Evolutionary conservation across 2,113 vertebrate species (phyloP).

Genomic region (Orycteropus afer): DNA sequence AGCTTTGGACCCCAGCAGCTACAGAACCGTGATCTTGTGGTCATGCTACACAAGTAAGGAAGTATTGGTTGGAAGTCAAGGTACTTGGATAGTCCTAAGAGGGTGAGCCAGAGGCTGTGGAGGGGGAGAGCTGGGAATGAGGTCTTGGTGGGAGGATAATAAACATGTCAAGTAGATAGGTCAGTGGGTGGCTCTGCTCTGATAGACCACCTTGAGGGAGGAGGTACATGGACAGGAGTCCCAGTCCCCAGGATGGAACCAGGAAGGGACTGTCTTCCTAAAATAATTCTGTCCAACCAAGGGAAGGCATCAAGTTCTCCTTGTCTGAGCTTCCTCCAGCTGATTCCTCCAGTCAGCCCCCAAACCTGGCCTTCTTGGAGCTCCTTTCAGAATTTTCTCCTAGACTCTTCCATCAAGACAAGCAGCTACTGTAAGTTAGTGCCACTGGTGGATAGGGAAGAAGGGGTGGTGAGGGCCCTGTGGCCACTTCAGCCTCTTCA

Average conservation of each 20-base stretch:
- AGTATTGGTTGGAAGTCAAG: not conserved
- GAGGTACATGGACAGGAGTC: not conserved
- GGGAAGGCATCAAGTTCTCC: slow-evolving; percentile 91
- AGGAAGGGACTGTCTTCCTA: not conserved
- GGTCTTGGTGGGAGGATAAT: not conserved
- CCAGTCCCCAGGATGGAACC: not conserved
- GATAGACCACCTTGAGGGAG: not conserved
- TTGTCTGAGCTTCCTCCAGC: slow-evolving; percentile 78
- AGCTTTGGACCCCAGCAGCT: slow-evolving; percentile 90
- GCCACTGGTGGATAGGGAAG: not conserved
- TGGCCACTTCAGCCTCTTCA: not conserved
- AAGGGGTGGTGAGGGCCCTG: not conserved
- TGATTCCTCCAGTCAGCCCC: slow-evolving; percentile 67
- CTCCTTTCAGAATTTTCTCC: slow-evolving; percentile 93
- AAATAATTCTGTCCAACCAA: slow-evolving; percentile 76
- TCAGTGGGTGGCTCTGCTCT: not conserved
- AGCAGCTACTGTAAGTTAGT: slow-evolving; percentile 88
- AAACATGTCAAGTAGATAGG: not conserved
- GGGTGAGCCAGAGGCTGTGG: not conserved
- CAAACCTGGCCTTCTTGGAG: slow-evolving; percentile 90
- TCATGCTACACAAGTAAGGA: slow-evolving; percentile 89
- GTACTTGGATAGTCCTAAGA: not conserved
- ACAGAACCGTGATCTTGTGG: slow-evolving; percentile 87
- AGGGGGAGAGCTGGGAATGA: not conserved
- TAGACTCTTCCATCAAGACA: slow-evolving; percentile 89